Evolutionary conservation across 2,797 vertebrate genomes (phyloP).

Genomic region (Fringilla coelebs): DNA sequence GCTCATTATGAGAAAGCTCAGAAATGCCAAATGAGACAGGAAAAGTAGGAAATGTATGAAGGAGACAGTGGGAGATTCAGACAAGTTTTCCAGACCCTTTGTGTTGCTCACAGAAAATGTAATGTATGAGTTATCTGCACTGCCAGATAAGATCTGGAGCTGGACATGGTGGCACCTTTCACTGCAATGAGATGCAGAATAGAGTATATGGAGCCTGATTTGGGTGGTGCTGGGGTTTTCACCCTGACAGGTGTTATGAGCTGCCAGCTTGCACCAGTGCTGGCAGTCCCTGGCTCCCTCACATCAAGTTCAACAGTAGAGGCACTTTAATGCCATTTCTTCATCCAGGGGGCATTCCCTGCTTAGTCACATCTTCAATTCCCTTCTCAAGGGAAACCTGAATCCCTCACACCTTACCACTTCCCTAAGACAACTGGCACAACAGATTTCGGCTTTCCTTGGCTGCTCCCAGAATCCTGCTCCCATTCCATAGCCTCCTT

Average conservation of each 20-base stretch:
- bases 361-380: not conserved
- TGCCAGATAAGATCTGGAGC: not conserved
- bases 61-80: slow-evolving; percentile 6
- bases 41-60: not conserved
- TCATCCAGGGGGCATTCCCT: not conserved
- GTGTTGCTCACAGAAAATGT: not conserved
- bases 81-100: not conserved
- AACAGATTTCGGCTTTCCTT: not conserved
- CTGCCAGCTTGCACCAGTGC: not conserved
- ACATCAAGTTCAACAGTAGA: not conserved
- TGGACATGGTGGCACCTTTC: not conserved
- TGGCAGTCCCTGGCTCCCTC: not conserved
- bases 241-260: not conserved
- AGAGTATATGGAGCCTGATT: not conserved
- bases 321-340: not conserved
- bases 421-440: not conserved
- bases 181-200: not conserved
- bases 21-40: not conserved
- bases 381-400: not conserved
- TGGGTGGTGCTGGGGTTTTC: not conserved
- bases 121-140: not conserved
- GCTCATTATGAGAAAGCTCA: not conserved
- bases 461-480: not conserved
- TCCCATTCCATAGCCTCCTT: not conserved
- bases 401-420: not conserved